Conservation (phyloP, 2,888 invertebrate species). For the Ophraella communa region DNA sequence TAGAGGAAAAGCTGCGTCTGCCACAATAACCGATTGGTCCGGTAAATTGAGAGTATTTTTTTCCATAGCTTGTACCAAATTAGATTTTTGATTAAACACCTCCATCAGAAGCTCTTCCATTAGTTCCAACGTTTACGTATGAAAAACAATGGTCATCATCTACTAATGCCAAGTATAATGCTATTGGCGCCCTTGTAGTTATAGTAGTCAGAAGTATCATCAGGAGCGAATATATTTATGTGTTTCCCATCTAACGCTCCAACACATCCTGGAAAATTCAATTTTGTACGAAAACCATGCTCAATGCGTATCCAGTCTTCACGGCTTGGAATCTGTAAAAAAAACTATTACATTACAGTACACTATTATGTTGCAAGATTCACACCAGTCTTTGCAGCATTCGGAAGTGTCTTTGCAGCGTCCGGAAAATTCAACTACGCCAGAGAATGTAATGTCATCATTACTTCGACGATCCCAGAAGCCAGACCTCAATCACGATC, state of each 20-base stretch:
- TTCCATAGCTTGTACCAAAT: too few relatives aligned
- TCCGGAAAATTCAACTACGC: too few relatives aligned
- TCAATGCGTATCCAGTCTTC: constrained; percentile 19
- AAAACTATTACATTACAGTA: too few relatives aligned
- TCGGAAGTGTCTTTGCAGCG: too few relatives aligned
- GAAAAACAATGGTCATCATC: constrained; percentile 36
- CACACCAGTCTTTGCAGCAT: too few relatives aligned
- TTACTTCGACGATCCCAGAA: too few relatives aligned
- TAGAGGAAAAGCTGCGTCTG: background rate
- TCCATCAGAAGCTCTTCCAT: constrained; percentile 36
- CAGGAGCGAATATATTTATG: constrained; percentile 11
- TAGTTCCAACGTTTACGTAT: constrained; percentile 33
- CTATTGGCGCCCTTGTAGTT: constrained; percentile 35
- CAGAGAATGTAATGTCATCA: too few relatives aligned
- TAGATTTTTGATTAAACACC: too few relatives aligned
- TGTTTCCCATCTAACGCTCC: constrained; percentile 25
- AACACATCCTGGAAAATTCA: constrained; percentile 23
- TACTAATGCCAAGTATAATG: constrained; percentile 38
- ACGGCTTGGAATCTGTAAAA: background rate
- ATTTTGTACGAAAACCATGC: constrained; percentile 8
- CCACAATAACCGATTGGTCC: background rate
- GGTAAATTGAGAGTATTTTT: background rate
- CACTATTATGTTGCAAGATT: too few relatives aligned
- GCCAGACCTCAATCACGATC: too few relatives aligned
- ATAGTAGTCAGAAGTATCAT: constrained; percentile 6